Conservation (phyloP, 2,797 vertebrate genomes). For the Percopsis omiscomaycus region DNA sequence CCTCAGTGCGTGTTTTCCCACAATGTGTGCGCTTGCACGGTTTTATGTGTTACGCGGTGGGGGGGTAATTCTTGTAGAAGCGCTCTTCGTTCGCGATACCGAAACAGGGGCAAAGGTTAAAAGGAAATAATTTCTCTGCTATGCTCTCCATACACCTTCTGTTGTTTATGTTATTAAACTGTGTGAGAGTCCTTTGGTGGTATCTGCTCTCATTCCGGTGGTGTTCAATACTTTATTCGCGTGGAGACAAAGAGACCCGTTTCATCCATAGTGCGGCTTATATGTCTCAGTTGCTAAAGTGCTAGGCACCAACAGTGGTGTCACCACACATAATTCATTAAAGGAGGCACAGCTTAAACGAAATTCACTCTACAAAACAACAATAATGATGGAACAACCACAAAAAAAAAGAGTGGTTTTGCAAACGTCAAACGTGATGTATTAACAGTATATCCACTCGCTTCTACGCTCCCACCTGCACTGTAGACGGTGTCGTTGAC, state of each 20-base stretch:
- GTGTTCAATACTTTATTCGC: conserved; percentile 48
- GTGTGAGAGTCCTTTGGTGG: conserved; percentile 29
- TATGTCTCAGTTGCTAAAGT: not conserved
- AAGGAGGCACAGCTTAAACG: no score
- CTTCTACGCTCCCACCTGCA: no score
- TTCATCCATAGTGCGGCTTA: conserved; percentile 18
- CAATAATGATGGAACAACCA: no score
- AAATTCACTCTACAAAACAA: no score
- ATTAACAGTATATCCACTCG: no score
- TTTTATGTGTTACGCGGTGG: not conserved
- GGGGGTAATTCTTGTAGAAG: not conserved
- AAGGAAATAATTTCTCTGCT: not conserved
- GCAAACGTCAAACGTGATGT: no score
- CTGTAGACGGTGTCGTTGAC: no score
- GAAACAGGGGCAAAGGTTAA: not conserved
- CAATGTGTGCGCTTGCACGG: not conserved
- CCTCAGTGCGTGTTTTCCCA: not conserved
- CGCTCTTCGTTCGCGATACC: not conserved
- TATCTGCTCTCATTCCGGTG: conserved; percentile 33
- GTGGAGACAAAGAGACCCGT: conserved; percentile 29
- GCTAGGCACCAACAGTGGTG: no score
- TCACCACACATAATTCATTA: no score
- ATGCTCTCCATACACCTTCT: conserved; percentile 14
- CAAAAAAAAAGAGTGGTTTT: no score
- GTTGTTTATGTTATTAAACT: conserved; percentile 43